Evolutionary conservation across 2,888 invertebrate genomes (phyloP), one percentile per base, ranked within the genome.

Genomic region (Yponomeuta evonymella): DNA sequence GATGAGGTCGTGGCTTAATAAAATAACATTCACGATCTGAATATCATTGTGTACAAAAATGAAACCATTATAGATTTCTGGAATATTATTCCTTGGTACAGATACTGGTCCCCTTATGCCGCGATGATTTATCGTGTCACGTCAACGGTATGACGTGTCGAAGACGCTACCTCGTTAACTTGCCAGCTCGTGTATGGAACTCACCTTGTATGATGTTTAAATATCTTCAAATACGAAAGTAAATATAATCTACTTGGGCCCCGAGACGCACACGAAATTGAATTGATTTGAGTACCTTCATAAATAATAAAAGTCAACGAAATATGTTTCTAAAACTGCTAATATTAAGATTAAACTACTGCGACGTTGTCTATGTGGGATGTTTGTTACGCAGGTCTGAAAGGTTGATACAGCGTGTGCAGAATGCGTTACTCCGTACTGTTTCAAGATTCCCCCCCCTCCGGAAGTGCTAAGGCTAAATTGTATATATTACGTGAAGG

Each of bases 141-240:
- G 65, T 65, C 65, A 65, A 65, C 8, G 30, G 12, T 29, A 65
- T 65, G 10, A 65, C 30, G 30, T 65, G 33, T 65, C 65, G 33
- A 29, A 58, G 64, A 12, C 65, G 65, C 30, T 65, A 29, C 65
- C 65, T 65, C 65, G 65, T 65, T 65, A 65, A 29, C 65, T 65
- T 30, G 65, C 29, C 63, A 23, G n/a, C 65, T 65, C 12, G 65
- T 11, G 33, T 8, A n/a, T 65, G 33, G 15, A 58, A 58, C 51
- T 1, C 51, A 51, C 15, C 51, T 58, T 5, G 51, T 58, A 15
- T 58, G 15, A 58, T 15, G 2, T 15, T 15, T 4, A 58, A 58
- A 15, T 58, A 58, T 12, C 51, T 58, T 58, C 15, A 58, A 12
- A 15, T 58, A 58, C 51, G 51, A 58, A 58, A 58, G 12, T 58